These are phyloP conservation scores for Theretra japonica DNA, from an alignment of 2,888 invertebrate genomes.

Conservation along the genomic window DNA sequence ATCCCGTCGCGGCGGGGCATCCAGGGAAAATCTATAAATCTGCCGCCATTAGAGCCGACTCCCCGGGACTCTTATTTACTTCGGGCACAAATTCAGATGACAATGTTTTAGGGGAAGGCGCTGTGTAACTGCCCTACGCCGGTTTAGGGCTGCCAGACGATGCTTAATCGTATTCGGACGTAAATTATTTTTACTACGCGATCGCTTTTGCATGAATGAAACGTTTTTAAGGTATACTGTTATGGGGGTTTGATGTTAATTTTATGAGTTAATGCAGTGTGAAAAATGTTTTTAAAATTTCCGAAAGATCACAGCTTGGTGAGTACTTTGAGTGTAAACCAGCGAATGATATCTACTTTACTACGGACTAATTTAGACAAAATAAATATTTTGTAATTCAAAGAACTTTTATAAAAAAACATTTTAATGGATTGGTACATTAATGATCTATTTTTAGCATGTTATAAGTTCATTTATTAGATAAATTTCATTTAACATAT, in stretches of 20 bases:
- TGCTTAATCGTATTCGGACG: conserved; percentile 39
- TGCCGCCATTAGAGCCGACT: conserved; percentile 82
- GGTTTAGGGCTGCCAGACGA: conserved; percentile 63
- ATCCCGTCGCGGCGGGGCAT: conserved; percentile 80
- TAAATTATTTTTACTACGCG: conserved; percentile 46
- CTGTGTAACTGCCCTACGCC: conserved; percentile 75
- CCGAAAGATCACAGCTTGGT: background rate
- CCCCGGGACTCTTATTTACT: conserved; percentile 85
- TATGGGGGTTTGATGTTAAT: background rate
- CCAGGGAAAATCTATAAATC: conserved; percentile 84
- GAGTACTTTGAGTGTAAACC: background rate
- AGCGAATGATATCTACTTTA: background rate
- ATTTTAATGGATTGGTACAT: too few relatives aligned
- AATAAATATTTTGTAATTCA: too few relatives aligned
- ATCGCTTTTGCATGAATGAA: background rate
- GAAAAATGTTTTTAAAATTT: background rate
- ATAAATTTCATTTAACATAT: too few relatives aligned
- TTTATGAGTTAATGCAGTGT: background rate
- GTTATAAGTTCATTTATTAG: too few relatives aligned
- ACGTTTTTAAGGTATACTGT: background rate
- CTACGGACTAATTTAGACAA: too few relatives aligned
- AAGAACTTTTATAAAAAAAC: too few relatives aligned
- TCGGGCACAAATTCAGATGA: conserved; percentile 85
- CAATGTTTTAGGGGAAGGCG: conserved; percentile 85
- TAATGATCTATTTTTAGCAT: too few relatives aligned